Percentiles rank a stretch among this genome's conserved stretches.
These are phyloP conservation scores for Coregonus suidteri DNA, from an alignment of 2,797 vertebrate genomes.

Conservation along the genomic window DNA sequence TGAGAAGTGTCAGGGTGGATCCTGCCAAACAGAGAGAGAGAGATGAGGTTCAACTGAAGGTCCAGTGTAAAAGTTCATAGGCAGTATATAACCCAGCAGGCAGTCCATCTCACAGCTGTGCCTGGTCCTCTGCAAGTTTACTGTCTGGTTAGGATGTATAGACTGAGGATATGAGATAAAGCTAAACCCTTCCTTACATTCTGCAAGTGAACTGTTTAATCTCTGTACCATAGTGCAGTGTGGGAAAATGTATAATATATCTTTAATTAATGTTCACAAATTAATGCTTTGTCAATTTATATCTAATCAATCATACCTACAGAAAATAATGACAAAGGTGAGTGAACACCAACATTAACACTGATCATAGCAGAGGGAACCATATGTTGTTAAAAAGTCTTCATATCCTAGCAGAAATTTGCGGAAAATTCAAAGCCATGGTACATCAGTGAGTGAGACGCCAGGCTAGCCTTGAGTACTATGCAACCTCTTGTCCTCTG, in stretches of 20 bases:
- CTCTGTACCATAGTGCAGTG: neutral
- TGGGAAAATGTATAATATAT: neutral
- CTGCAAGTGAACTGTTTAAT: neutral
- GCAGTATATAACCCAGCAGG: conserved; percentile 27
- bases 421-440: neutral
- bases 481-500: neutral
- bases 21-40: conserved; percentile 10
- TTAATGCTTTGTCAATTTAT: neutral
- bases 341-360: neutral
- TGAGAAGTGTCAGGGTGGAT: conserved; percentile 10
- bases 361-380: neutral
- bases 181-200: neutral
- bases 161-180: conserved; percentile 29
- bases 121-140: conserved; percentile 45
- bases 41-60: conserved; percentile 34
- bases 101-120: conserved; percentile 37
- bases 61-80: conserved; percentile 55
- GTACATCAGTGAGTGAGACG: neutral
- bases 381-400: neutral
- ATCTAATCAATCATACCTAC: neutral
- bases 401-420: neutral
- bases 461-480: neutral
- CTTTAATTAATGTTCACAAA: neutral
- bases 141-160: conserved; percentile 33
- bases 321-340: neutral